Evolutionary conservation across 2,888 invertebrate species (phyloP).

Genomic region (Protophormia terraenovae): DNA sequence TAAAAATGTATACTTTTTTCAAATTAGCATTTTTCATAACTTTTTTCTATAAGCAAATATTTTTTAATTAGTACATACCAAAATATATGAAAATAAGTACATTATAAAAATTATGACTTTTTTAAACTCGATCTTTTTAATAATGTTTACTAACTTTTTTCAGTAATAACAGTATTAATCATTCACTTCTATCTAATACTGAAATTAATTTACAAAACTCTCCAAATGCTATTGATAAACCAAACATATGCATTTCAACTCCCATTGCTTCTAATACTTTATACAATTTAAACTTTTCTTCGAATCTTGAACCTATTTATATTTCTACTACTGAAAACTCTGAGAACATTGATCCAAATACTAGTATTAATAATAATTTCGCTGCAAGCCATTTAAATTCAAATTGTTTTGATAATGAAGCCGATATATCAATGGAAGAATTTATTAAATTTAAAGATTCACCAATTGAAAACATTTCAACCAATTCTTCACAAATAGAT

Average conservation of each 20-base stretch:
- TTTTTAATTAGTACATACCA: too few species aligned
- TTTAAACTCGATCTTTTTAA: too few species aligned
- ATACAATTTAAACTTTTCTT: constrained; percentile 63
- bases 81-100: too few species aligned
- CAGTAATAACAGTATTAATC: constrained; percentile 19
- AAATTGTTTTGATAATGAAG: constrained; percentile 46
- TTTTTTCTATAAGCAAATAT: too few species aligned
- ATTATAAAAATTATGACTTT: too few species aligned
- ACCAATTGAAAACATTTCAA: neutral
- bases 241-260: constrained; percentile 23
- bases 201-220: constrained; percentile 29
- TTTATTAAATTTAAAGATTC: constrained; percentile 71
- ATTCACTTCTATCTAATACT: neutral
- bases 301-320: constrained; percentile 71
- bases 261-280: neutral
- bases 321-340: constrained; percentile 67
- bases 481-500: neutral
- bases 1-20: too few species aligned
- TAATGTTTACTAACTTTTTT: constrained; percentile 19
- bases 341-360: constrained; percentile 17
- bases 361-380: neutral
- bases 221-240: neutral
- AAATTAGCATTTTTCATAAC: too few species aligned
- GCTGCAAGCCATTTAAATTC: constrained; percentile 8
- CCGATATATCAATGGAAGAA: constrained; percentile 72